These are phyloP conservation scores for Rachycentron canadum DNA, from an alignment of 2,797 vertebrate species.

Conservation along the genomic window DNA sequence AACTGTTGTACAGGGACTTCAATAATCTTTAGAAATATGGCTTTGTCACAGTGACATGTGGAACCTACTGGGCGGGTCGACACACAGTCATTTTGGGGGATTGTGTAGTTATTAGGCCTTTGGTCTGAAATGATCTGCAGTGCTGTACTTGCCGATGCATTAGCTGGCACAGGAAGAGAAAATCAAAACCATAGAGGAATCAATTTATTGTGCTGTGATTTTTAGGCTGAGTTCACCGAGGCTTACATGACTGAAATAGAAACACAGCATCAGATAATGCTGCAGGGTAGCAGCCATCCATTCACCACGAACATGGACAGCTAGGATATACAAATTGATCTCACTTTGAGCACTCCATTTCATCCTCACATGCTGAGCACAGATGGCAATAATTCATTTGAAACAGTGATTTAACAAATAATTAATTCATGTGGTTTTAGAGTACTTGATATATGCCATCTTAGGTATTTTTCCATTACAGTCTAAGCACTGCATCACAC, in stretches of 20 bases:
- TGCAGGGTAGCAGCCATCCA: constrained; percentile 65
- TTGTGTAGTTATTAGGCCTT: constrained; percentile 28
- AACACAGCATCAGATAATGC: constrained; percentile 72
- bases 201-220: constrained; percentile 67
- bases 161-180: constrained; percentile 68
- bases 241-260: constrained; percentile 77
- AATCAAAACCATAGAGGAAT: constrained; percentile 76
- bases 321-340: constrained; percentile 70
- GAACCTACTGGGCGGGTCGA: constrained; percentile 34
- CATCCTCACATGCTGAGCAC: constrained; percentile 21
- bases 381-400: constrained; percentile 22
- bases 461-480: constrained; percentile 13
- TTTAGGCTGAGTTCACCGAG: constrained; percentile 52
- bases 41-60: constrained; percentile 28
- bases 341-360: constrained; percentile 39
- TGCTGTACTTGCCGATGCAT: constrained; percentile 46
- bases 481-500: constrained; percentile 23
- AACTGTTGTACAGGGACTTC: constrained; percentile 51
- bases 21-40: constrained; percentile 35
- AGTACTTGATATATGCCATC: constrained; percentile 5
- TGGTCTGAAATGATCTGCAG: constrained; percentile 43
- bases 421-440: constrained; percentile 1
- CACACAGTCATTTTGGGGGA: constrained; percentile 38
- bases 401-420: constrained; percentile 28
- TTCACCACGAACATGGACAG: constrained; percentile 40